These are phyloP conservation scores for Eugnorisma glareosa DNA, from an alignment of 2,888 invertebrate genomes.

Conservation along the genomic window DNA sequence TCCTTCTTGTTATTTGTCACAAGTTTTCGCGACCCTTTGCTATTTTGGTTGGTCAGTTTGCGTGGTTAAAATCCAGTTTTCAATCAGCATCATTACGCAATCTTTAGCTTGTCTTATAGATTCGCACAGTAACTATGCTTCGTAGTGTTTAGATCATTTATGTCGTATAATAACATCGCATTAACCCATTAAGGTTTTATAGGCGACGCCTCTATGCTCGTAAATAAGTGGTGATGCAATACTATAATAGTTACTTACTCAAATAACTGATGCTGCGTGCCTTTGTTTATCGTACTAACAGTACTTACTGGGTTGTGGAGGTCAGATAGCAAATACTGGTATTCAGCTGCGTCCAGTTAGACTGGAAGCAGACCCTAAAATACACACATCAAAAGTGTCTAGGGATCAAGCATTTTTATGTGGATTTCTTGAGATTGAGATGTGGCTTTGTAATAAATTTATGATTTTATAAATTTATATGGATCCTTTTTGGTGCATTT, in stretches of 20 bases:
- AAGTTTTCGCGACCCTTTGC: too few species aligned
- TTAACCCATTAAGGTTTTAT: slow-evolving; percentile 46
- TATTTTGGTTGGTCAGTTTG: not conserved
- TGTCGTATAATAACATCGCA: slow-evolving; percentile 20
- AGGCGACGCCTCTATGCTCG: slow-evolving; percentile 33
- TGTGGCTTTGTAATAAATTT: too few species aligned
- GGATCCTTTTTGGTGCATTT: too few species aligned
- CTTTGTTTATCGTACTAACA: slow-evolving; percentile 17
- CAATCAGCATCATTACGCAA: not conserved
- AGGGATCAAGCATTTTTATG: too few species aligned
- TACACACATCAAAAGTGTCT: too few species aligned
- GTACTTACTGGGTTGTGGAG: too few species aligned
- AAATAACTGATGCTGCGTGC: slow-evolving; percentile 20
- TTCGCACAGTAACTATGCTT: not conserved
- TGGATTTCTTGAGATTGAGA: too few species aligned
- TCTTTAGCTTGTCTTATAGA: slow-evolving; percentile 14
- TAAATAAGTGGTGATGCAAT: slow-evolving; percentile 54
- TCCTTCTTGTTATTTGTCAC: not conserved
- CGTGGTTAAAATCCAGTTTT: not conserved
- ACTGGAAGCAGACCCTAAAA: too few species aligned
- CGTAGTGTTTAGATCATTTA: slow-evolving; percentile 17
- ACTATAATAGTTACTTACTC: slow-evolving; percentile 5
- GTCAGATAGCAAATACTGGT: too few species aligned
- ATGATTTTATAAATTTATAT: too few species aligned
- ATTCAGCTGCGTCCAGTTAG: too few species aligned